Conservation (phyloP, 37 sponge, comb jelly and placozoan species). For the Cliona cf. orientalis region DNA sequence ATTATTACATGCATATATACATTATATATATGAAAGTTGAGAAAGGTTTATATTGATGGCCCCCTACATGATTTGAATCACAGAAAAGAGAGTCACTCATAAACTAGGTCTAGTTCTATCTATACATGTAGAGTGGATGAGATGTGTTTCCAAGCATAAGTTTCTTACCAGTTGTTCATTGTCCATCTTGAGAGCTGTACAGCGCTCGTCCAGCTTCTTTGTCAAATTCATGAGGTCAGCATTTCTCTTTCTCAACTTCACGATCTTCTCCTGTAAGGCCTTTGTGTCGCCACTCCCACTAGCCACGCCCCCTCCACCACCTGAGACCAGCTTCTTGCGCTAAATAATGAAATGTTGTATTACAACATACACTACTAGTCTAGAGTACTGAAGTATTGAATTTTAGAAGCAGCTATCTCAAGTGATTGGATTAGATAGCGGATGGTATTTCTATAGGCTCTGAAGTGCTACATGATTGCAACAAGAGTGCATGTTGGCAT, state of each 20-base stretch:
- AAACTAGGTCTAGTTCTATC: not conserved
- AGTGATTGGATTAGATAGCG: no score
- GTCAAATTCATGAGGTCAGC: conserved; percentile 69
- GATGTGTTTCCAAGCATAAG: not conserved
- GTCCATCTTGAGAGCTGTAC: conserved; percentile 57
- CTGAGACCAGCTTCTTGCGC: conserved; percentile 14
- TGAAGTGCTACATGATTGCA: no score
- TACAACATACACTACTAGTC: no score
- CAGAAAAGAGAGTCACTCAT: no score
- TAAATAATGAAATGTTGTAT: not conserved
- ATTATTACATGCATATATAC: not conserved
- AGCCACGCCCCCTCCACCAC: conserved; percentile 16
- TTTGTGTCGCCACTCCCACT: conserved; percentile 34
- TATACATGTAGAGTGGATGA: not conserved
- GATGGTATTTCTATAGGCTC: no score
- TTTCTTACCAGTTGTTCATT: conserved; percentile 68
- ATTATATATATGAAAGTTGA: no score
- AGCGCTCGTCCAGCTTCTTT: conserved; percentile 67
- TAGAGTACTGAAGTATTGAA: no score
- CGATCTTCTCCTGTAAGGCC: conserved; percentile 19
- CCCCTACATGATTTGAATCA: no score
- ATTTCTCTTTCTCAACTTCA: conserved; percentile 67
- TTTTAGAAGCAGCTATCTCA: no score
- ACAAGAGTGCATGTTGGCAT: no score
- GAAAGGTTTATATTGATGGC: no score